Percentiles rank a stretch among this genome's conserved stretches.
phyloP scores from a whole-genome alignment of 2,888 invertebrate species.

The Anagyrus pseudococci region DNA sequence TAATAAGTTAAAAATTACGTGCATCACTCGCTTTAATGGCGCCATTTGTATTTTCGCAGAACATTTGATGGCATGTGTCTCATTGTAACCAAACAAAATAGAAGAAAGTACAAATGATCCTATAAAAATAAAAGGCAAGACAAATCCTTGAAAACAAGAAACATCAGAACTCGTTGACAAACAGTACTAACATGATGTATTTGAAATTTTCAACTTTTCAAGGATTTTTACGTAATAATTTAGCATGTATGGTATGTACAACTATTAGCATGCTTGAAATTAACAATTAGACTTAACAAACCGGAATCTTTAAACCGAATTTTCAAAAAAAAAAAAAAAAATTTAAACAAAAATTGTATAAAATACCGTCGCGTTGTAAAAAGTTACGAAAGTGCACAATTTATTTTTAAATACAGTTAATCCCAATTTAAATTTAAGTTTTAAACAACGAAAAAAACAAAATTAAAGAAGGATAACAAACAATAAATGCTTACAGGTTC shows the following conservation, averaged over 20 bases:
- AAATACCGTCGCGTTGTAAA: conserved; percentile 19
- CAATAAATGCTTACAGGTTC: conserved; percentile 28
- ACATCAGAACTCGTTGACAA: conserved; percentile 35
- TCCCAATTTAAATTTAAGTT: conserved; percentile 17
- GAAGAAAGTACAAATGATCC: conserved; percentile 27
- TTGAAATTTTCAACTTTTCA: conserved; percentile 40
- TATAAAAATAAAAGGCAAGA: conserved; percentile 39
- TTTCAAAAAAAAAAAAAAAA: not conserved
- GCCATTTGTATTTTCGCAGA: conserved; percentile 40
- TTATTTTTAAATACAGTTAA: conserved; percentile 17
- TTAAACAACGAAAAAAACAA: conserved; percentile 27
- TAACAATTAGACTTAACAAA: not conserved
- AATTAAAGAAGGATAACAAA: conserved; percentile 29
- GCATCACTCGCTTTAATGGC: conserved; percentile 41
- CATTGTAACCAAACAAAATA: conserved; percentile 31
- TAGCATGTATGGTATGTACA: not conserved
- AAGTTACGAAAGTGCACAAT: conserved; percentile 26
- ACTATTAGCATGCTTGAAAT: not conserved
- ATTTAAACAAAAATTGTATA: conserved; percentile 7
- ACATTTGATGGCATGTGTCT: conserved; percentile 42
- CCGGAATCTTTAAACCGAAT: not conserved
- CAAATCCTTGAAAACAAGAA: conserved; percentile 43
- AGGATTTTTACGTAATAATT: conserved; percentile 50
- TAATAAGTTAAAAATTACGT: conserved; percentile 49
- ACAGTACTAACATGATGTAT: conserved; percentile 39